A percentile compares a stretch with the other conserved stretches of the same genome.
phyloP scores from a whole-genome alignment of 1,140 invertebrate genomes.

The Luehdorfia chinensis region DNA sequence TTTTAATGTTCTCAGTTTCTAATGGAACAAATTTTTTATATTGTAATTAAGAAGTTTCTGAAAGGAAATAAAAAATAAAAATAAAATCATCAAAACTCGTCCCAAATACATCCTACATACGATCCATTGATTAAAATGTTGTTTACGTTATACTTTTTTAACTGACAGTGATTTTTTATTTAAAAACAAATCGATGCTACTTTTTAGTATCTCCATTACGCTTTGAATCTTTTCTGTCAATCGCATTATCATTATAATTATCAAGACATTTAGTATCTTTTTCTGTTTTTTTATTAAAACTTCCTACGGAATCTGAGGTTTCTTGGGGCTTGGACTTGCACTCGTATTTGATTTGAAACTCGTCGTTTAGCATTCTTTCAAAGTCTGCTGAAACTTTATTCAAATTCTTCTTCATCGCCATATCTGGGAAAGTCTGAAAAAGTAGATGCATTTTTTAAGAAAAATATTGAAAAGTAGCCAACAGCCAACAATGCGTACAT shows the following conservation, averaged over 20 bases:
- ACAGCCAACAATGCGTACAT: no score
- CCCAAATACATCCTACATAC: constrained; percentile 7
- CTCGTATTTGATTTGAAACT: constrained; percentile 60
- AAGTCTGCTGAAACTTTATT: constrained; percentile 65
- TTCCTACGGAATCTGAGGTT: constrained; percentile 25
- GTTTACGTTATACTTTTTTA: constrained; percentile 6
- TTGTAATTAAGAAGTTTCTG: constrained; percentile 5
- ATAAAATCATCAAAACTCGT: constrained; percentile 14
- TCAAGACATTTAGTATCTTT: constrained; percentile 36
- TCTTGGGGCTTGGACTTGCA: constrained; percentile 41
- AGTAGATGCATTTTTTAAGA: background rate
- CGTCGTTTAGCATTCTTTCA: constrained; percentile 62
- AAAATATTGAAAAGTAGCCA: no score
- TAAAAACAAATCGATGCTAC: background rate
- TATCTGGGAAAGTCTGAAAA: constrained; percentile 64
- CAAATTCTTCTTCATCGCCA: constrained; percentile 60
- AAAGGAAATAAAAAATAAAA: constrained; percentile 14
- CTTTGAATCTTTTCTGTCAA: constrained; percentile 40
- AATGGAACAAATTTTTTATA: constrained; percentile 1
- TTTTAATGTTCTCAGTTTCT: constrained; percentile 4
- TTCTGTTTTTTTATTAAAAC: constrained; percentile 38
- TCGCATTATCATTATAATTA: constrained; percentile 33
- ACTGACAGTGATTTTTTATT: background rate
- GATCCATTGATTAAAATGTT: constrained; percentile 2
- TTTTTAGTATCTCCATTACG: constrained; percentile 23